Percentiles rank a stretch among this genome's conserved stretches.
Evolutionary conservation across 2,797 vertebrate species (phyloP).

Genomic region (Esox masquinongy): DNA sequence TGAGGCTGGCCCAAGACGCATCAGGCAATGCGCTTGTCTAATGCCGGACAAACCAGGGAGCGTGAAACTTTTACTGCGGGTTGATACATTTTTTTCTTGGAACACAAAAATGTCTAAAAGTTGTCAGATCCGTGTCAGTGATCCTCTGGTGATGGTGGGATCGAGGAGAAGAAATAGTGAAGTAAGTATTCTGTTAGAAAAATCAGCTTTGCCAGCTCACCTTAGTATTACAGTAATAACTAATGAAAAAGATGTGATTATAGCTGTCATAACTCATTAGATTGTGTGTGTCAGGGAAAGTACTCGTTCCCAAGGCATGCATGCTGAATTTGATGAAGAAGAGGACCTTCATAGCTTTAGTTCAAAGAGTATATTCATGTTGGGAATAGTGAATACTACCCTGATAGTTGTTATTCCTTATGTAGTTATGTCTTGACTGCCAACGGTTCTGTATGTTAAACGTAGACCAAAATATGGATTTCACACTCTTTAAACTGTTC

Average conservation of each 20-base stretch:
- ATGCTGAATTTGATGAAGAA: background rate
- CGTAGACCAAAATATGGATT: background rate
- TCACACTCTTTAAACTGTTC: background rate
- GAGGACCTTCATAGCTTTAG: background rate
- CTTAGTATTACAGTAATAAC: background rate
- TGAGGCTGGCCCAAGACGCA: slow-evolving; percentile 15
- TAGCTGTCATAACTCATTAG: background rate
- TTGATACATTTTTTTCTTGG: background rate
- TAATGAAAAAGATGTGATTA: background rate
- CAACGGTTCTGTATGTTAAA: background rate
- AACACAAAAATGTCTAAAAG: slow-evolving; percentile 60
- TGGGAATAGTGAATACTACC: background rate
- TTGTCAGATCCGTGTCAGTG: slow-evolving; percentile 24
- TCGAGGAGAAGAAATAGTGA: slow-evolving; percentile 61
- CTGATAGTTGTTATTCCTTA: background rate
- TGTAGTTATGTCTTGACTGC: background rate
- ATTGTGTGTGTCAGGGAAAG: background rate
- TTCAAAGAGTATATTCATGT: background rate
- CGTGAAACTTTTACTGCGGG: background rate
- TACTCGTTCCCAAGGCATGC: background rate
- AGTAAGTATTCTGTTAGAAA: slow-evolving; percentile 67
- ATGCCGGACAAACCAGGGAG: slow-evolving; percentile 22
- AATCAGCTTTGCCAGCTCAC: slow-evolving; percentile 3
- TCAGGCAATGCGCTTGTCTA: slow-evolving; percentile 23
- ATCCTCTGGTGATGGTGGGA: slow-evolving; percentile 54